phyloP scores from a whole-genome alignment of 1,140 invertebrate genomes.

The Araneus ventricosus region DNA sequence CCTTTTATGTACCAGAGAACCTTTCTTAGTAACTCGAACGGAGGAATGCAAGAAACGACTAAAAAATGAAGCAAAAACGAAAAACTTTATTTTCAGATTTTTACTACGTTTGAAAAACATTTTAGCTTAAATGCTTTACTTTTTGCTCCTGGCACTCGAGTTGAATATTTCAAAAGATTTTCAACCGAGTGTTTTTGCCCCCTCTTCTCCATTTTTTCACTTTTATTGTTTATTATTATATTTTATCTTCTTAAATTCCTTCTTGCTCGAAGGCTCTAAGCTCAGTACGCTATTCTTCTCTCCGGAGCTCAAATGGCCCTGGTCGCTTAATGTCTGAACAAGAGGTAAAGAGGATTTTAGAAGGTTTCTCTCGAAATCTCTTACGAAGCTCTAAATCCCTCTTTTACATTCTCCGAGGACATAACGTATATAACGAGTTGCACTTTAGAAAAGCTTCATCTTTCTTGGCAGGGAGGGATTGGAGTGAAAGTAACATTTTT shows the following conservation, averaged over 20 bases:
- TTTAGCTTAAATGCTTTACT: conserved; percentile 48
- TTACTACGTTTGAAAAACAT: conserved; percentile 48
- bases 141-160: conserved; percentile 22
- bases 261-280: background rate
- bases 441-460: conserved; percentile 20
- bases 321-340: conserved; percentile 60
- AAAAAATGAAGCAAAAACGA: conserved; percentile 5
- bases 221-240: conserved; percentile 22
- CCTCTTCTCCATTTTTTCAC: background rate
- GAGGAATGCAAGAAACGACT: background rate
- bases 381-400: conserved; percentile 49
- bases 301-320: conserved; percentile 24
- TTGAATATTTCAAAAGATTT: conserved; percentile 69
- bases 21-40: background rate
- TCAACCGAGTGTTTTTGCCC: background rate
- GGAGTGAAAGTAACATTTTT: too few relatives aligned
- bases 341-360: conserved; percentile 60
- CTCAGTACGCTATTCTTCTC: conserved; percentile 33
- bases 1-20: too few relatives aligned
- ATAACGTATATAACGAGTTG: conserved; percentile 63
- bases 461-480: background rate
- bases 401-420: conserved; percentile 35
- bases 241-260: background rate
- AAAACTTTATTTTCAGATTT: conserved; percentile 49
- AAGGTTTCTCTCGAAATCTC: conserved; percentile 55